These are phyloP conservation scores for Cynaeus angustus DNA, from an alignment of 2,888 invertebrate species.

Conservation along the genomic window DNA sequence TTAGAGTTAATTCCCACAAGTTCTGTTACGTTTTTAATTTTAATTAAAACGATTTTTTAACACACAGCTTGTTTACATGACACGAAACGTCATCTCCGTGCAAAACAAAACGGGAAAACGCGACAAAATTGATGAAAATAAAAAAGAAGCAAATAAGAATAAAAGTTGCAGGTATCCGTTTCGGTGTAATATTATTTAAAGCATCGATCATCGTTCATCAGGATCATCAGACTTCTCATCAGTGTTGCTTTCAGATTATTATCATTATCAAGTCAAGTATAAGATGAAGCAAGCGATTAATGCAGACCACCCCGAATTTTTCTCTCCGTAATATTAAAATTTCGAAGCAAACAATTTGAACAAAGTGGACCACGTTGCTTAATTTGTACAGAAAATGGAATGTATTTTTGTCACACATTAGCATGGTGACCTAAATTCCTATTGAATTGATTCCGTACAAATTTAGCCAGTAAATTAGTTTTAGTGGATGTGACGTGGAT, in stretches of 20 bases:
- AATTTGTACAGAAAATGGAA: not conserved
- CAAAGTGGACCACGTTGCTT: not conserved
- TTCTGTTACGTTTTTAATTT: not conserved
- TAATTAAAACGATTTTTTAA: no score
- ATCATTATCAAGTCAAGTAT: conserved; percentile 39
- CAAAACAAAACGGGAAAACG: no score
- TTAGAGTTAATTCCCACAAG: not conserved
- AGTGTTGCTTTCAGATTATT: conserved; percentile 32
- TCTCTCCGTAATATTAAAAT: not conserved
- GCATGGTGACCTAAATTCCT: no score
- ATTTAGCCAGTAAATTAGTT: no score
- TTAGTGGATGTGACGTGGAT: no score
- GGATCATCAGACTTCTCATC: conserved; percentile 22
- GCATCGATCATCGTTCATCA: conserved; percentile 37
- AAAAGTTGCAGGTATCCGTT: conserved; percentile 10
- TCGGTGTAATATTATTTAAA: conserved; percentile 9
- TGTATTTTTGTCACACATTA: not conserved
- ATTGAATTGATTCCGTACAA: no score
- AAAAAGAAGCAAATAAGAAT: not conserved
- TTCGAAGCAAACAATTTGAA: no score
- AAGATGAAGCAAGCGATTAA: conserved; percentile 34
- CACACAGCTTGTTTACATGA: no score
- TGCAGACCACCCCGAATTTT: conserved; percentile 38
- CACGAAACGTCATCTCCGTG: no score
- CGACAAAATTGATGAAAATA: no score